Evolutionary conservation across 1,140 invertebrate genomes (phyloP), one percentile per base, ranked within the genome.

Genomic region (Drosophila tristis): DNA sequence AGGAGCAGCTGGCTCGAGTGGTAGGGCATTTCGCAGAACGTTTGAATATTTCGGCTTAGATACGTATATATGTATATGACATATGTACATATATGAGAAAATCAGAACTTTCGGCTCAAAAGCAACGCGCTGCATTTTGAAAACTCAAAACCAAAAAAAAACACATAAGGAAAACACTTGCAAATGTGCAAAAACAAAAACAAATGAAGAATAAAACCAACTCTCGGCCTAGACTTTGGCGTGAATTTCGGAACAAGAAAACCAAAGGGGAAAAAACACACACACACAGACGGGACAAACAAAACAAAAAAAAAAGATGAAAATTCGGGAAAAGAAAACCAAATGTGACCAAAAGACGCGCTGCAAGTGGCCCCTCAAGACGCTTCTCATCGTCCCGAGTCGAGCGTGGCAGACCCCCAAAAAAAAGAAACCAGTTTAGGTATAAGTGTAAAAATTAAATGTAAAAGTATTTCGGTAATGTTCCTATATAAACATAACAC

Each of bases 391-490:
- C 58, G 48, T 68, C 53, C 44, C 74, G 66, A 60, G 16, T 42
- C 60, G 9, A n/a, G 49, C 26, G 47, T 63, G 65, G 74, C 68
- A 23, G 51, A 55, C 55, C 64, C 51, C 39, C 7, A 31, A 54
- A 31, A 65, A 78, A 79, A 74, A 58, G n/a, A 60, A 45, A 62
- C 43, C 56, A 71, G 60, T 80, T 90, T 91, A 91, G 90, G 68
- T 85, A 47, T 91, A 91, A 91, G 90, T 91, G 85, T 91, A 91
- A 90, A 39, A 91, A 91, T 80, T 91, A 84, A 68, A 72, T 72
- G 71, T 82, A 78, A 77, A 89, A 67, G 68, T 84, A 90, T 91
- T 91, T 91, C 90, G 90, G 90, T 91, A 91, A 91, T 91, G 90
- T 91, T 91, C 90, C 90, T 91, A 91, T 87, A 90, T 79, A 90